Conservation (phyloP, 2,797 vertebrate species). For the Manis crassicaudata region DNA sequence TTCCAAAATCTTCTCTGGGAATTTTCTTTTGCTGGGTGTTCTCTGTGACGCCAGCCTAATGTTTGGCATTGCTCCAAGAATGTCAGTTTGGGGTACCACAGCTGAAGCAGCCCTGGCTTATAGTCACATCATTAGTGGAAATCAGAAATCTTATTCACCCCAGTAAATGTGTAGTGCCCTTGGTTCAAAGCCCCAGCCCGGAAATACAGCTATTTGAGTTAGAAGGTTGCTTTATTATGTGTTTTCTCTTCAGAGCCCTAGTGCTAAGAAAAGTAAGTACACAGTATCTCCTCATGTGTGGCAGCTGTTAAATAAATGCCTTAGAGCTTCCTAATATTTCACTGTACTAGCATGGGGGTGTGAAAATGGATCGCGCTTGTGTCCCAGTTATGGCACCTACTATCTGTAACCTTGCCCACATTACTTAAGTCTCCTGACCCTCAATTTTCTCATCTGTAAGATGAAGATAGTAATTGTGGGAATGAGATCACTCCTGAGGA, state of each 20-base stretch:
- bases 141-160: slow-evolving; percentile 4
- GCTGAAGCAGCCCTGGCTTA: background rate
- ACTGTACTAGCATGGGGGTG: background rate
- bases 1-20: background rate
- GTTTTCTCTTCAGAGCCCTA: background rate
- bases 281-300: background rate
- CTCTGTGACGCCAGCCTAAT: slow-evolving; percentile 16
- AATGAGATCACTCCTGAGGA: background rate
- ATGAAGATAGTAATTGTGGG: background rate
- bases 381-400: background rate
- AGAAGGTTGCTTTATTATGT: slow-evolving; percentile 22
- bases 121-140: slow-evolving; percentile 40
- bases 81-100: background rate
- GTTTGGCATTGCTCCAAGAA: slow-evolving; percentile 26
- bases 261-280: slow-evolving; percentile 65
- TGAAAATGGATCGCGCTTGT: slow-evolving; percentile 14
- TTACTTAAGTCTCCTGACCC: background rate
- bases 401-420: background rate
- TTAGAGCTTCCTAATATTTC: slow-evolving; percentile 44
- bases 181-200: background rate
- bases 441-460: background rate
- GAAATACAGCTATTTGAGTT: slow-evolving; percentile 34
- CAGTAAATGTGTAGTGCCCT: background rate
- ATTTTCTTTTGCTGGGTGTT: background rate
- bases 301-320: slow-evolving; percentile 33